Evolutionary conservation across 2,888 invertebrate genomes (phyloP).

Genomic region (Tenthredo distinguenda): DNA sequence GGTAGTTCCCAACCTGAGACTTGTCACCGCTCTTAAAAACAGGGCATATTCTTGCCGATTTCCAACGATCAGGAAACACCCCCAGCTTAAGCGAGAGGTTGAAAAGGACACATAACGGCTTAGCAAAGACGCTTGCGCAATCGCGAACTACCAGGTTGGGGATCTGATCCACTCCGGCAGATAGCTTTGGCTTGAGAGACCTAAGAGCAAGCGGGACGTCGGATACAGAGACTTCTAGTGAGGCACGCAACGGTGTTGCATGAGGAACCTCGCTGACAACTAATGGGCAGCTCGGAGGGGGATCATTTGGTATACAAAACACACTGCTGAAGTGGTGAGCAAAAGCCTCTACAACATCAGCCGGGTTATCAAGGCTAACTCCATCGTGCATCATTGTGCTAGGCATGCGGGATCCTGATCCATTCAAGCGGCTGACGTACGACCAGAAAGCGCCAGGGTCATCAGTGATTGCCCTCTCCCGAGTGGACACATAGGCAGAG

Average conservation of each 20-base stretch:
- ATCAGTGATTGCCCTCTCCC: not conserved
- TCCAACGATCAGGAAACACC: not conserved
- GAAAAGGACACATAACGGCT: not conserved
- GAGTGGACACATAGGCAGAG: not conserved
- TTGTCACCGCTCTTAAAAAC: not conserved
- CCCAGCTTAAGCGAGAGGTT: not conserved
- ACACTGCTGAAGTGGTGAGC: not conserved
- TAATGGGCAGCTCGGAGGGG: not conserved
- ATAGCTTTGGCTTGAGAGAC: not conserved
- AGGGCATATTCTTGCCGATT: not conserved
- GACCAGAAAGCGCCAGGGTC: not conserved
- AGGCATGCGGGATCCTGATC: not conserved
- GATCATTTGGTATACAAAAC: not conserved
- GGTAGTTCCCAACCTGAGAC: not conserved
- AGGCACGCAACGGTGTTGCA: not conserved
- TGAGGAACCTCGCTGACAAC: not conserved
- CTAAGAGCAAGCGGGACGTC: not conserved
- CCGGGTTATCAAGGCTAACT: not conserved
- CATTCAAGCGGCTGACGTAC: not conserved
- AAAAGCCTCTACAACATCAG: not conserved
- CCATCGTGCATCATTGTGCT: not conserved
- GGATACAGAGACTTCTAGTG: not conserved
- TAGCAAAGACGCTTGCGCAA: not conserved
- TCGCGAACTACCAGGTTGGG: not conserved
- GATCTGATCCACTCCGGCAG: not conserved